Conservation (phyloP, 2,113 vertebrate genomes). For the Ia io region DNA sequence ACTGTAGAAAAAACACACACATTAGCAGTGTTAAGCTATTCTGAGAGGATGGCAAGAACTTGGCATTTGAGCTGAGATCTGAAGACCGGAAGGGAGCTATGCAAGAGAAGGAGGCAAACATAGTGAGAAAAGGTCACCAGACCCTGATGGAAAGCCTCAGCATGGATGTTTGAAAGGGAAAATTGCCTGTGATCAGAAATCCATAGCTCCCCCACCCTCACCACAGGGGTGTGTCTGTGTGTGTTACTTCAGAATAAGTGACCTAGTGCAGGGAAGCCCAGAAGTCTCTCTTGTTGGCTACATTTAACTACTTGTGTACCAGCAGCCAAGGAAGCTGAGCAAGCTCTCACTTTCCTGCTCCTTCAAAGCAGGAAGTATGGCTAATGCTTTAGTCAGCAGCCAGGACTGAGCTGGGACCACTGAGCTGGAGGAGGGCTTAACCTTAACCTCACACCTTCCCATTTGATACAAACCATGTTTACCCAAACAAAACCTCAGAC, state of each 20-base stretch:
- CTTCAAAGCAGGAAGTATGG: background rate
- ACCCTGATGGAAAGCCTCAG: background rate
- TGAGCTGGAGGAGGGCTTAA: no score
- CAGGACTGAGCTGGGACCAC: no score
- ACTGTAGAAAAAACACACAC: background rate
- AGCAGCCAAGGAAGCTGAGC: background rate
- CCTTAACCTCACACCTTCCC: background rate
- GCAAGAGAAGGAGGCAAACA: background rate
- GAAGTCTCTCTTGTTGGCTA: background rate
- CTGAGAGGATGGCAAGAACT: background rate
- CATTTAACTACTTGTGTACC: background rate
- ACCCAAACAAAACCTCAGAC: background rate
- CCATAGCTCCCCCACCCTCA: rapidly evolving
- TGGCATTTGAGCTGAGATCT: background rate
- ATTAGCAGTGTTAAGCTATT: background rate
- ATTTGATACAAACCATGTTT: background rate
- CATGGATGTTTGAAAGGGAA: background rate
- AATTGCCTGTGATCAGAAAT: background rate
- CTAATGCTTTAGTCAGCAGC: background rate
- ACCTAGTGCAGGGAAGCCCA: background rate
- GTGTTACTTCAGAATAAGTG: background rate
- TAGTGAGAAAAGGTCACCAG: background rate
- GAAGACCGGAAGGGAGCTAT: background rate
- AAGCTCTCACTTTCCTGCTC: background rate
- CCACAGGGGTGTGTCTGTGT: background rate